Percentiles rank a stretch among this genome's conserved stretches.
phyloP scores from a whole-genome alignment of 2,797 vertebrate genomes.

The Phataginus tetradactyla region DNA sequence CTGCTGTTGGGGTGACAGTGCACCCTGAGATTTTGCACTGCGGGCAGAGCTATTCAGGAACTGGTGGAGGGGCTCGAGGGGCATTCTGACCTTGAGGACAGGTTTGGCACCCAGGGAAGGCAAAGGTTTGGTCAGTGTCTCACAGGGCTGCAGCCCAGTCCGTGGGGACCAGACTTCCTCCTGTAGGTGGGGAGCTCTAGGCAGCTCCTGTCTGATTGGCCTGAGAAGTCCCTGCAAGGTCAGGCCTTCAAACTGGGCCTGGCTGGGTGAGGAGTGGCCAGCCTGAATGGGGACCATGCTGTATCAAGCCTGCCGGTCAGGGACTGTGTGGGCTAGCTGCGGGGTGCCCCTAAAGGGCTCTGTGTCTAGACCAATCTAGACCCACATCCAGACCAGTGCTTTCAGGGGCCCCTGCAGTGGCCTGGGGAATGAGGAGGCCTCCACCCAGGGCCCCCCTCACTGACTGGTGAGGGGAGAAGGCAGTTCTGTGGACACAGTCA shows the following conservation, averaged over 20 bases:
- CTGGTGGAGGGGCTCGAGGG: not conserved
- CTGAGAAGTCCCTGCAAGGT: not conserved
- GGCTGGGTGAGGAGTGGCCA: not conserved
- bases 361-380: not conserved
- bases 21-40: not conserved
- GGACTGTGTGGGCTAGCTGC: not conserved
- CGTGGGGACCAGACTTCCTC: not conserved
- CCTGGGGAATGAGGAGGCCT: not conserved
- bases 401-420: not conserved
- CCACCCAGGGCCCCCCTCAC: not conserved
- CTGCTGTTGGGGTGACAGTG: too few species aligned
- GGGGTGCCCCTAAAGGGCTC: not conserved
- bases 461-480: not conserved
- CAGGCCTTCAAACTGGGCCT: not conserved
- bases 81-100: not conserved
- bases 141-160: rapidly evolving
- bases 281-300: rapidly evolving
- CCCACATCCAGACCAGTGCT: not conserved
- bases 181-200: not conserved
- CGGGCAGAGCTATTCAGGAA: not conserved
- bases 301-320: not conserved
- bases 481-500: not conserved
- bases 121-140: not conserved
- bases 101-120: not conserved
- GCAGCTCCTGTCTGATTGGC: not conserved